Evolutionary conservation across 2,888 invertebrate species (phyloP).

Genomic region (Stenchaetothrips biformis): DNA sequence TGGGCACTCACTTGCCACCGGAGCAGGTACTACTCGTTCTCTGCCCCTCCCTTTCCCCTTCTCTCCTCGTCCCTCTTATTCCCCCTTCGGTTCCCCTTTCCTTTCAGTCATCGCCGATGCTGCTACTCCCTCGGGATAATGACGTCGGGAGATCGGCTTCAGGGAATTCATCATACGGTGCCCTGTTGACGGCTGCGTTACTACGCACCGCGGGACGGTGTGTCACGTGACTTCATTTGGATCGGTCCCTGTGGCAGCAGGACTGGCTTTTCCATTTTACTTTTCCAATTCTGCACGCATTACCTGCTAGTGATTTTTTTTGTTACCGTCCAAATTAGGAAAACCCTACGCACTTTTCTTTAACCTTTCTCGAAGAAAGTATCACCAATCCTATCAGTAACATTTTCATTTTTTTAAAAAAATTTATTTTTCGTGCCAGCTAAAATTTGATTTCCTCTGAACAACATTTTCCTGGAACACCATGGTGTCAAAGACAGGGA

Average conservation of each 20-base stretch:
- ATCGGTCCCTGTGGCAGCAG: too few species aligned
- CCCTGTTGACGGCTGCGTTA: background rate
- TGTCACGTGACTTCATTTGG: too few species aligned
- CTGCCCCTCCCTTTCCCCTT: background rate
- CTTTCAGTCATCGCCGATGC: background rate
- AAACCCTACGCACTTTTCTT: too few species aligned
- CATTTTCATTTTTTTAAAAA: too few species aligned
- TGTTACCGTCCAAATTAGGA: too few species aligned
- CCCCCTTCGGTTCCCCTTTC: background rate
- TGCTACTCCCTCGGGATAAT: background rate
- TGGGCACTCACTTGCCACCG: constrained; percentile 12
- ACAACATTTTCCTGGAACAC: background rate
- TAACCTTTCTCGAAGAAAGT: background rate
- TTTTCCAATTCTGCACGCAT: too few species aligned
- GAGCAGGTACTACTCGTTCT: background rate
- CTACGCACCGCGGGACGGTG: too few species aligned
- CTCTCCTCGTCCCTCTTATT: background rate
- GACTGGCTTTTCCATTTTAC: too few species aligned
- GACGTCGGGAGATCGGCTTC: background rate
- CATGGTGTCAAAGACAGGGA: background rate
- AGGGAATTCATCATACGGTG: constrained; percentile 2
- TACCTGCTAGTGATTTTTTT: too few species aligned
- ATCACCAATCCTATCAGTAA: background rate
- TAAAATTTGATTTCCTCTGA: background rate
- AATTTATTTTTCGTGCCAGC: background rate